A percentile compares a stretch with the other conserved stretches of the same genome.
These are phyloP conservation scores for Macrophya alboannulata DNA, from an alignment of 2,888 invertebrate species.

Conservation along the genomic window DNA sequence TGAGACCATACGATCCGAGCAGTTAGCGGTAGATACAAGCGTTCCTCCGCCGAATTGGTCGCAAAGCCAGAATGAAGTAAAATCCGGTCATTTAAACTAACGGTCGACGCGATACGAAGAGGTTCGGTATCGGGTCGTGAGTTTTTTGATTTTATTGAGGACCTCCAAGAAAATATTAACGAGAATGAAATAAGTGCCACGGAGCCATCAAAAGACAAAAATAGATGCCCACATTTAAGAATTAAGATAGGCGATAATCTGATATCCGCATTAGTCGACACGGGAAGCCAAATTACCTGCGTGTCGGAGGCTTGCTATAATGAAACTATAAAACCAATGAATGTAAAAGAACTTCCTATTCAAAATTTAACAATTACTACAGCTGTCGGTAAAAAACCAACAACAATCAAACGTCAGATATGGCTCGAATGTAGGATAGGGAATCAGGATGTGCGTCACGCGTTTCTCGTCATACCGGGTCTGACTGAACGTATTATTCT, in stretches of 20 bases:
- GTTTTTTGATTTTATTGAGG: slow-evolving; percentile 54
- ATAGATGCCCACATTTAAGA: not conserved
- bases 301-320: slow-evolving; percentile 55
- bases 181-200: not conserved
- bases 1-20: not conserved
- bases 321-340: slow-evolving; percentile 28
- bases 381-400: slow-evolving; percentile 56
- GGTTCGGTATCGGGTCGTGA: slow-evolving; percentile 48
- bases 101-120: not conserved
- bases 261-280: slow-evolving; percentile 30
- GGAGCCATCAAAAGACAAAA: not conserved
- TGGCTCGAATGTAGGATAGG: slow-evolving; percentile 54
- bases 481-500: slow-evolving; percentile 60
- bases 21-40: not conserved
- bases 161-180: not conserved
- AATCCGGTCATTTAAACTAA: slow-evolving; percentile 32
- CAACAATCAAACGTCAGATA: slow-evolving; percentile 51
- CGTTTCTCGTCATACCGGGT: slow-evolving; percentile 59
- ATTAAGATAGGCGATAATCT: not conserved
- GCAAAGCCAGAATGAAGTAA: not conserved
- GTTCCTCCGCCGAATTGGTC: slow-evolving; percentile 31
- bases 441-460: slow-evolving; percentile 22
- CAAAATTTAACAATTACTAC: slow-evolving; percentile 55
- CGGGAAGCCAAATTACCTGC: slow-evolving; percentile 54
- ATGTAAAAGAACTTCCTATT: slow-evolving; percentile 58